These are phyloP conservation scores for Sus cebifrons DNA, from an alignment of 2,797 vertebrate genomes.

Conservation along the genomic window DNA sequence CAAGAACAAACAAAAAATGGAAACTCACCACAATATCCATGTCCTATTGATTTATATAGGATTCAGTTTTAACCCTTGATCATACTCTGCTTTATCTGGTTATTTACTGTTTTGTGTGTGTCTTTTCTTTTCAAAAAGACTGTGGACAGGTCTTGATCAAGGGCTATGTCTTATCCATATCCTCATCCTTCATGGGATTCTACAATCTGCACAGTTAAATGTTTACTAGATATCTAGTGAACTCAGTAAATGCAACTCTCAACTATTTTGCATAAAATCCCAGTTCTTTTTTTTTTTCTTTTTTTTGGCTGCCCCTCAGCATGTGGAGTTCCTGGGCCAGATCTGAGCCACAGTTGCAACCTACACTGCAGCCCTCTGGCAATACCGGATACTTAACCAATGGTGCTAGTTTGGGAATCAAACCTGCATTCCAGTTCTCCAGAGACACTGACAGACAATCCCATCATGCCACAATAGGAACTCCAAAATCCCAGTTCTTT, in stretches of 20 bases:
- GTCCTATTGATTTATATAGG: not conserved
- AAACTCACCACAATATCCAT: not conserved
- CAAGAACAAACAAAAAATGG: not conserved
- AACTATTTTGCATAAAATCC: not conserved
- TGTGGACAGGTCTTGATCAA: not conserved
- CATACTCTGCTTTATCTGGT: not conserved
- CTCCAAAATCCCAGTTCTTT: not conserved
- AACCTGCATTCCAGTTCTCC: too few species aligned
- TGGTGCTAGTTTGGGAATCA: too few species aligned
- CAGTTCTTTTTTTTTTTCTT: not conserved
- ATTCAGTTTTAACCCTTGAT: not conserved
- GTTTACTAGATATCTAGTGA: not conserved
- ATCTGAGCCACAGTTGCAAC: too few species aligned
- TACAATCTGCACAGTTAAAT: rapidly evolving
- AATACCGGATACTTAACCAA: too few species aligned
- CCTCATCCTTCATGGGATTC: not conserved
- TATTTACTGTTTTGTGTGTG: not conserved
- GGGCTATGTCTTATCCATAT: not conserved
- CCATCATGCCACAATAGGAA: too few species aligned
- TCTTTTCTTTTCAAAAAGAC: not conserved
- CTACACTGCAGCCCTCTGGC: too few species aligned
- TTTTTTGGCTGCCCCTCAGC: too few species aligned
- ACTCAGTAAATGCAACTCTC: not conserved
- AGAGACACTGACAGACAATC: too few species aligned
- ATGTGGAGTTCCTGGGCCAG: too few species aligned